A percentile compares a stretch with the other conserved stretches of the same genome.
phyloP scores from a whole-genome alignment of 64 coral and sea anemone species.

The Stichodactyla mertensii region DNA sequence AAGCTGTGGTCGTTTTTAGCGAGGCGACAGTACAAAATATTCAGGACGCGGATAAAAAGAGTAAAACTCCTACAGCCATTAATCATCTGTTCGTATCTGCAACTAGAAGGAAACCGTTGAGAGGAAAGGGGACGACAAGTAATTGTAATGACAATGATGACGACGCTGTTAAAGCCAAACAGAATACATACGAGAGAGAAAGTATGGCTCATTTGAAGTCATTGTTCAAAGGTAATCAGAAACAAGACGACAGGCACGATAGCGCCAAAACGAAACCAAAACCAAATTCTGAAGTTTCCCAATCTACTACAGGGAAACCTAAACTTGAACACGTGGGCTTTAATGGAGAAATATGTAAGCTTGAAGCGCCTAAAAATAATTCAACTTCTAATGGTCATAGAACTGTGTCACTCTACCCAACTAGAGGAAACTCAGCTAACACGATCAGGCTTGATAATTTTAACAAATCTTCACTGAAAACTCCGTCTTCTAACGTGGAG shows the following conservation, averaged over 20 bases:
- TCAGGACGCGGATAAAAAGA: slow-evolving; percentile 72
- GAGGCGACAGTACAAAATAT: slow-evolving; percentile 87
- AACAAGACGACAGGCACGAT: slow-evolving; percentile 24
- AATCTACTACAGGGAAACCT: background rate
- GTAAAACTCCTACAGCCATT: slow-evolving; percentile 68
- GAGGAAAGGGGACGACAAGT: slow-evolving; percentile 19
- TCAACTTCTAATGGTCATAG: background rate
- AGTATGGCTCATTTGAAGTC: slow-evolving; percentile 54
- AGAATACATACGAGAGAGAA: slow-evolving; percentile 49
- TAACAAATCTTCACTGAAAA: slow-evolving; percentile 16
- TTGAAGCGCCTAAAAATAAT: slow-evolving; percentile 5
- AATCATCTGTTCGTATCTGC: slow-evolving; percentile 96
- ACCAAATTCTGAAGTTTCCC: background rate
- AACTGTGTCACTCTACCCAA: background rate
- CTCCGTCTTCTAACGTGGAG: slow-evolving; percentile 43
- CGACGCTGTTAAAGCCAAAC: slow-evolving; percentile 8
- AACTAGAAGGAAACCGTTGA: slow-evolving; percentile 40
- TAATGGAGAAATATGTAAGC: slow-evolving; percentile 72
- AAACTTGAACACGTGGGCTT: slow-evolving; percentile 81
- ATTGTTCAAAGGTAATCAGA: slow-evolving; percentile 61
- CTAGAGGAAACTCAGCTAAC: slow-evolving; percentile 2
- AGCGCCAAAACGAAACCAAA: background rate
- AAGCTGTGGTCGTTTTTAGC: slow-evolving; percentile 94
- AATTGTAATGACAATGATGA: slow-evolving; percentile 18
- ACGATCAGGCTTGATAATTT: slow-evolving; percentile 15